Evolutionary conservation across 2,797 vertebrate genomes (phyloP).

Genomic region (Oreochromis grahami): DNA sequence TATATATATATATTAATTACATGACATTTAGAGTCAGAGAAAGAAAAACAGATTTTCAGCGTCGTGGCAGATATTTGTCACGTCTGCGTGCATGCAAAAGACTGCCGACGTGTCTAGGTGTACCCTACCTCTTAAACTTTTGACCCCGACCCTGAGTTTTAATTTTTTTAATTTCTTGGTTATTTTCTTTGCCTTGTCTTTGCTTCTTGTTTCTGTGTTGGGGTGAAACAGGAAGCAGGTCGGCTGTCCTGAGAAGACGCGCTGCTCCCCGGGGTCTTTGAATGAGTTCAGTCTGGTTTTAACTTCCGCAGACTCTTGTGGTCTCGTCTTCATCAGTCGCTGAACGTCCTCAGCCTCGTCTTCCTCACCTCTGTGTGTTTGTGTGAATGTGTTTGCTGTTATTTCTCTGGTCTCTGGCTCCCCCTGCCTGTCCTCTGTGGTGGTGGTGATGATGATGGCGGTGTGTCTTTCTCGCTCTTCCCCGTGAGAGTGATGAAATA

Average conservation of each 20-base stretch:
- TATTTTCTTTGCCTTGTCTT: not conserved
- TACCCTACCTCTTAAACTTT: not conserved
- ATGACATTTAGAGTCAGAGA: not conserved
- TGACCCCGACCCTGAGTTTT: not conserved
- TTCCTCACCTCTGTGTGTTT: not conserved
- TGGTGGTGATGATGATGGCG: not conserved
- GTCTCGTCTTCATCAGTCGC: not conserved
- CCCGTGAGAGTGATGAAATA: not conserved
- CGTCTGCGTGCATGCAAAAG: not conserved
- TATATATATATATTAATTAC: not conserved
- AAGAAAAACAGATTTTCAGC: not conserved
- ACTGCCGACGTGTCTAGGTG: not conserved
- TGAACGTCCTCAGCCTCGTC: not conserved
- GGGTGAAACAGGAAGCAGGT: not conserved
- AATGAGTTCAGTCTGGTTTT: not conserved
- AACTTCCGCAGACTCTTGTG: not conserved
- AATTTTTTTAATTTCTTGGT: not conserved
- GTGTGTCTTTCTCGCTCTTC: not conserved
- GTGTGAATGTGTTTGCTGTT: not conserved
- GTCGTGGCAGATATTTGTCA: not conserved
- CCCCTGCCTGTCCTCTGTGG: not conserved
- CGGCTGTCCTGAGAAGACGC: not conserved
- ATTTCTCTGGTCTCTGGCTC: slow-evolving; percentile 1
- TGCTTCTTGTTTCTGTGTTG: not conserved
- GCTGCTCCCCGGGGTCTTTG: not conserved